Base-by-base conservation (phyloP, 2,113 vertebrate genomes). In the Salminus brasiliensis region DNA sequence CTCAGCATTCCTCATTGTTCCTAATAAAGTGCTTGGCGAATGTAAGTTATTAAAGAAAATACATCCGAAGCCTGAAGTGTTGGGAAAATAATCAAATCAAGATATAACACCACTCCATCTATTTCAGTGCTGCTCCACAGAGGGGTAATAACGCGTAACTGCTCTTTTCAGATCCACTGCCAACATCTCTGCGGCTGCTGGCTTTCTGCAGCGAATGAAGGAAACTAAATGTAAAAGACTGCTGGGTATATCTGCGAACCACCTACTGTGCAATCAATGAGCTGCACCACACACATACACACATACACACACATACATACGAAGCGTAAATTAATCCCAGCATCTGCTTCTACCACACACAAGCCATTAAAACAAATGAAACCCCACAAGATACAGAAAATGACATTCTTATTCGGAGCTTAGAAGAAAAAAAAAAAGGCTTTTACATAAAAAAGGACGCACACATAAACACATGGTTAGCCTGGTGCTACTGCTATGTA, bases 181-280 rank as follows among this genome's bases (percentile, higher is more conserved):
- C 29, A n/a, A 15, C 32, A 65, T 27, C n/a, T 60, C 30, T 9
- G n/a, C n/a, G 18, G 2, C 12, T 30, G 57, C 27, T 60, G 57
- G 57, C 47, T 49, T 21, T 49, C 52, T 23, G n/a, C 52, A 23
- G 52, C 4, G 9, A 55, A n/a, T 18, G 47, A 2, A 49, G 47
- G 21, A 49, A 43, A 39, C n/a, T 7, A 59, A 60, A 60, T 29
- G 11, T 36, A n/a, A 63, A 18, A 34, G 30, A 34, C 60, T 36
- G 60, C 60, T 62, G 16, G 30, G 65, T 23, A 12, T 60, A 23
- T 47, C 21, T 29, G 41, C 25, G 70, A n/a, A 57, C 59, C 34
- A 63, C 55, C 53, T 52, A 18, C 65, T 34, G 41, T 39, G 66
- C 27, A 13, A 66, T 36, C 32, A 36, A 76, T 66, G 68, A 75